Percentiles rank a stretch among this genome's conserved stretches.
Conservation (phyloP, 2,113 vertebrate species). For the Odontophorus gujanensis region DNA sequence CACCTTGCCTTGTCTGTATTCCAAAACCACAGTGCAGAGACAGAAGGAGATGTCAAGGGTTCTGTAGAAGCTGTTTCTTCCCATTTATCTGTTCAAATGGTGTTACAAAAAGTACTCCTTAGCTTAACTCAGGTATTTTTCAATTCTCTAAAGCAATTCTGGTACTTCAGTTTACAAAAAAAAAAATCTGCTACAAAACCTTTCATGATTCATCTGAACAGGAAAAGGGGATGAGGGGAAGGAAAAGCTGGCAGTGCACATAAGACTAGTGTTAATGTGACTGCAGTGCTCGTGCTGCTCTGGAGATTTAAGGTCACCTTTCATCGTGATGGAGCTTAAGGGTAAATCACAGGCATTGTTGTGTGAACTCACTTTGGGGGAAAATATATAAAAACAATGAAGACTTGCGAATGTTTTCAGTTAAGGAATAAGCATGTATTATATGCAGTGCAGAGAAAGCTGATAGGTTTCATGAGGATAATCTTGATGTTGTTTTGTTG, state of each 20-base stretch:
- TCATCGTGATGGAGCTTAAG: background rate
- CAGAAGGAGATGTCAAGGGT: background rate
- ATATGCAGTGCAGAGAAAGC: background rate
- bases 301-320: background rate
- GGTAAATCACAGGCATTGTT: background rate
- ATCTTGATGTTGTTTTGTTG: background rate
- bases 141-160: background rate
- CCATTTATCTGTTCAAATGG: background rate
- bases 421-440: background rate
- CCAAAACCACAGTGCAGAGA: background rate
- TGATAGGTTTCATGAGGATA: background rate
- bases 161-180: background rate
- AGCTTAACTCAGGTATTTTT: background rate
- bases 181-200: background rate
- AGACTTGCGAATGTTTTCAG: background rate
- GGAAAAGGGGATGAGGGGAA: background rate
- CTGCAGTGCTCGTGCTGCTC: background rate
- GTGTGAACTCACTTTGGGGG: background rate
- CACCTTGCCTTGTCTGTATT: background rate
- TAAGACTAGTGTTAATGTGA: background rate
- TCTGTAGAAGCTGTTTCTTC: background rate
- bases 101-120: background rate
- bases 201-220: background rate
- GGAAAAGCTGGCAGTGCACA: background rate
- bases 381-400: background rate